phyloP scores from a whole-genome alignment of 1,140 invertebrate species.

The Cherax quadricarinatus region DNA sequence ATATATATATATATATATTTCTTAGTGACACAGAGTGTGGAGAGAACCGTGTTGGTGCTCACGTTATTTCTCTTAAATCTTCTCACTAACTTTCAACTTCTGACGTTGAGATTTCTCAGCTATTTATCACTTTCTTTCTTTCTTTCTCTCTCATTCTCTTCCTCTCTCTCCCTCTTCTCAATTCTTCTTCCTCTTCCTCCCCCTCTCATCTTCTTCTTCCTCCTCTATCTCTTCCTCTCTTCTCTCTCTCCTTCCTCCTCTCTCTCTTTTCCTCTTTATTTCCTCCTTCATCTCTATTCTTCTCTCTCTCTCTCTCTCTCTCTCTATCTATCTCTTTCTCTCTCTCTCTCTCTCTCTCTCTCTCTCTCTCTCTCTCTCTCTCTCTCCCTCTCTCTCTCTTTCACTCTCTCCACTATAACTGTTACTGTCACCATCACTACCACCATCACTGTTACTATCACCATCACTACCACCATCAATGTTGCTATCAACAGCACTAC shows the following conservation, averaged over 20 bases:
- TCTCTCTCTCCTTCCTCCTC: neutral
- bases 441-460: conserved; percentile 18
- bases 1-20: no score
- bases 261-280: neutral
- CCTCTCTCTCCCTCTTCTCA: neutral
- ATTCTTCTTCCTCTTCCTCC: neutral
- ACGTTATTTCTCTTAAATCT: no score
- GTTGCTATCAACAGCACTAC: neutral
- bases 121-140: no score
- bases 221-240: neutral
- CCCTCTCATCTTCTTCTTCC: neutral
- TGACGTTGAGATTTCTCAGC: no score
- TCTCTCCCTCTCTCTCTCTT: neutral
- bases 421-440: neutral
- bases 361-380: neutral
- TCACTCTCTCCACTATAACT: conserved; percentile 3
- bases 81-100: no score
- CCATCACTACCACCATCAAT: neutral
- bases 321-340: neutral
- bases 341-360: neutral
- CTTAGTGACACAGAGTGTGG: no score
- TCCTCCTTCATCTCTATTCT: neutral
- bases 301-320: neutral
- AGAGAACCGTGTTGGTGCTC: no score
- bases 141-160: no score